phyloP scores from a whole-genome alignment of 2,113 vertebrate species.

The Periophthalmus modestus region DNA sequence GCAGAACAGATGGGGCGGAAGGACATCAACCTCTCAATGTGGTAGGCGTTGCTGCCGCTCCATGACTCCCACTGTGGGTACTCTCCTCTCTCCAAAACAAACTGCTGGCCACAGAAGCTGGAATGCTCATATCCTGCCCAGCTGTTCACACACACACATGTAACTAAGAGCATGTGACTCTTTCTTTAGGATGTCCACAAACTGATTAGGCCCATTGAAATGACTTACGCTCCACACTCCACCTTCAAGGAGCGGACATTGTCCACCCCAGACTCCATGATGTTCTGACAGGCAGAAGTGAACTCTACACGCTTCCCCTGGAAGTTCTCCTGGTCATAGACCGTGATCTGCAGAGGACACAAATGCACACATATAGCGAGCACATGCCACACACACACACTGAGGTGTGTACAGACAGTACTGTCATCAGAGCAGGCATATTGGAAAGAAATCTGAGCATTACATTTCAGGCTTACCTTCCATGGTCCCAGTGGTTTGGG shows the following conservation, averaged over 20 bases:
- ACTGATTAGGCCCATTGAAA: background rate
- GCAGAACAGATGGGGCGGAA: constrained; percentile 96
- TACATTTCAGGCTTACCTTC: constrained; percentile 80
- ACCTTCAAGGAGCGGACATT: constrained; percentile 93
- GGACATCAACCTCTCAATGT: constrained; percentile 94
- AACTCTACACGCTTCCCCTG: constrained; percentile 94
- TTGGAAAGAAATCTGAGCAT: background rate
- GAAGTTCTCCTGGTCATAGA: constrained; percentile 95
- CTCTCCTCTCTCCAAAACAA: constrained; percentile 94
- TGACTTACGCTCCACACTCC: constrained; percentile 93
- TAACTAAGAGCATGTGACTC: background rate
- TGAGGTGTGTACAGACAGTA: constrained; percentile 33
- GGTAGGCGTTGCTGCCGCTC: constrained; percentile 97
- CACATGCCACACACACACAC: constrained; percentile 35
- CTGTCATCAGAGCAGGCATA: constrained; percentile 22
- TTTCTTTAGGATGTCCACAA: background rate
- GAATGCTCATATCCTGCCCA: constrained; percentile 96
- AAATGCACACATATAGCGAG: constrained; percentile 48
- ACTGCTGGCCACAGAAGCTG: constrained; percentile 95
- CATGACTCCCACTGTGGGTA: constrained; percentile 96
- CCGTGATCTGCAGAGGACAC: constrained; percentile 82
- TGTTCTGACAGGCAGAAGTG: constrained; percentile 87
- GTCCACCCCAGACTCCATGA: constrained; percentile 87
- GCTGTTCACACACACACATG: constrained; percentile 63
- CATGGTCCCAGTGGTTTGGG: constrained; percentile 87